phyloP scores from a whole-genome alignment of 2,888 invertebrate genomes.

The Tipula unca region DNA sequence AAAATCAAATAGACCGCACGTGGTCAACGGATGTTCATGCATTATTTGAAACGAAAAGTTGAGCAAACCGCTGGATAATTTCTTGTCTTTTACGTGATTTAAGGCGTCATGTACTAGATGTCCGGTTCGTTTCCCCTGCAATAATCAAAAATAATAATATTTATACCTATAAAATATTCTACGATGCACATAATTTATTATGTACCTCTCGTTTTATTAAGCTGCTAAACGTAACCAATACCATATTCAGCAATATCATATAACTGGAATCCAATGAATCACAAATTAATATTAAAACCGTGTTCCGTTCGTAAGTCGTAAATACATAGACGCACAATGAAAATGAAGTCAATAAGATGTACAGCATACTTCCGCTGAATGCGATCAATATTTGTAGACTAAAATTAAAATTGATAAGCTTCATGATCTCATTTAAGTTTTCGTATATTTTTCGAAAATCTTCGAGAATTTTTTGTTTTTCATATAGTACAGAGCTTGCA shows the following conservation, averaged over 20 bases:
- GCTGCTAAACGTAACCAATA: background rate
- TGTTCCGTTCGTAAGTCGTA: background rate
- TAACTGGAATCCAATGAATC: background rate
- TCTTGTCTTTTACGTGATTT: background rate
- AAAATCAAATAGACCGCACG: background rate
- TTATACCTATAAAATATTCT: background rate
- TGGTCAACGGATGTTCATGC: background rate
- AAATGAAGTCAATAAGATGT: background rate
- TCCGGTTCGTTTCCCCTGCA: background rate
- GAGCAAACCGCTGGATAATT: background rate
- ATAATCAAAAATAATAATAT: background rate
- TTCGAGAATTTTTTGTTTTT: background rate
- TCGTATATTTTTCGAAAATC: background rate
- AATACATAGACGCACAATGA: background rate
- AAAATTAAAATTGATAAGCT: background rate
- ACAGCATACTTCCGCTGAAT: background rate
- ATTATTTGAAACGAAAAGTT: background rate
- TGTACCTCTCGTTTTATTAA: background rate
- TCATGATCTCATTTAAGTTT: background rate
- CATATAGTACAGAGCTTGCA: background rate
- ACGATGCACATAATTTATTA: background rate
- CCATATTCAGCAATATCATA: background rate
- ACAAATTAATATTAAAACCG: background rate
- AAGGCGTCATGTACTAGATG: background rate
- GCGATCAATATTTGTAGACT: background rate